Conservation (phyloP, 2,888 invertebrate genomes). For the Koerneria pararmatus region DNA sequence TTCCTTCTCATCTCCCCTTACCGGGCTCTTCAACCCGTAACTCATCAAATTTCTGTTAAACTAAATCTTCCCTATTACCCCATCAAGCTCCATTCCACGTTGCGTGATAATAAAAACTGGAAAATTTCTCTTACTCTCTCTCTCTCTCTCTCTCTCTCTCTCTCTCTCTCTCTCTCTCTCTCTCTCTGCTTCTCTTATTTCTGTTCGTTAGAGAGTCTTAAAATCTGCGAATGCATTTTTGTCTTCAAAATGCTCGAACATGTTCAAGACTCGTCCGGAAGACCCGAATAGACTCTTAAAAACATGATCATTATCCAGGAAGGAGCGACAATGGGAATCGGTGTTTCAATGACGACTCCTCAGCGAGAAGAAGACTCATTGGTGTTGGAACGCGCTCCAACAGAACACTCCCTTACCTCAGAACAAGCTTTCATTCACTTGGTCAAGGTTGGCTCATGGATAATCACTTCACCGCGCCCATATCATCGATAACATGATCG, state of each 20-base stretch:
- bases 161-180: conserved; percentile 1
- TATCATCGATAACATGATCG: no score
- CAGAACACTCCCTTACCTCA: conserved; percentile 26
- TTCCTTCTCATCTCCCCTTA: no score
- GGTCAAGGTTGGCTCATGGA: conserved; percentile 69
- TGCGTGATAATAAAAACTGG: neutral
- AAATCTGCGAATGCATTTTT: neutral
- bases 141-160: conserved; percentile 10
- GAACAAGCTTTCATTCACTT: conserved; percentile 64
- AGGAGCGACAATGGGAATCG: neutral
- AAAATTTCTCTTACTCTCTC: conserved; percentile 12
- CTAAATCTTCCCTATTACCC: no score
- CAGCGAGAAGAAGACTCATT: no score
- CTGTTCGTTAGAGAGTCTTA: neutral
- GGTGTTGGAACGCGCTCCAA: no score
- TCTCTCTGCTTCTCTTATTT: neutral
- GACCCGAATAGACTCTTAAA: neutral
- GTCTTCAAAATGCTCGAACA: neutral
- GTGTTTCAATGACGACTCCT: no score
- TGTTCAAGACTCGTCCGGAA: neutral
- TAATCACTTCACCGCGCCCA: no score
- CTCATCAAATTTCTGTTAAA: no score
- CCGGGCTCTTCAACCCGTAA: no score
- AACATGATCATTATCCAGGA: neutral
- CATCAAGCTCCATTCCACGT: no score